Percentiles rank a stretch among this genome's conserved stretches.
These are phyloP conservation scores for Taphrorychus bicolor DNA, from an alignment of 2,888 invertebrate genomes.

Conservation along the genomic window DNA sequence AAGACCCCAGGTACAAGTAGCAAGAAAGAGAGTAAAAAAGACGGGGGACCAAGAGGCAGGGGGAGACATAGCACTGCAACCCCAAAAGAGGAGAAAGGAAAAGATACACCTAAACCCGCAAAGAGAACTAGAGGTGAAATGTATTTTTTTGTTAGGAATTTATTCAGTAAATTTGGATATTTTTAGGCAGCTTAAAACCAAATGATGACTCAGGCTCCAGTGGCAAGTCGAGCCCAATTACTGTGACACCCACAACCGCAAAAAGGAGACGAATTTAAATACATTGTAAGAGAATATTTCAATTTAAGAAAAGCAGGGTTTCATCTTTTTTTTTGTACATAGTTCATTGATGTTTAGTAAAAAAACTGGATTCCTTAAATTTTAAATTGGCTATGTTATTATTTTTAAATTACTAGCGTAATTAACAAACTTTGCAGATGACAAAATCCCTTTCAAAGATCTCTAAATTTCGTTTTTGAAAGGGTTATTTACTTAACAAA, in stretches of 20 bases:
- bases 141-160: neutral
- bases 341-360: too few relatives aligned
- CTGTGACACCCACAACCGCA: slow-evolving; percentile 49
- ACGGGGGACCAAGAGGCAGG: slow-evolving; percentile 51
- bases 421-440: too few relatives aligned
- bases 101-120: slow-evolving; percentile 53
- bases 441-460: too few relatives aligned
- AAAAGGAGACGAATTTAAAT: slow-evolving; percentile 52
- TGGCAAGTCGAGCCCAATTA: slow-evolving; percentile 58
- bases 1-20: slow-evolving; percentile 41
- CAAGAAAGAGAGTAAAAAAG: slow-evolving; percentile 51
- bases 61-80: slow-evolving; percentile 42
- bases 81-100: slow-evolving; percentile 48
- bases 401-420: too few relatives aligned
- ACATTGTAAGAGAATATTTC: neutral
- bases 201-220: slow-evolving; percentile 56
- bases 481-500: too few relatives aligned
- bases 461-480: too few relatives aligned
- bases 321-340: too few relatives aligned
- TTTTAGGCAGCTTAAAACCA: slow-evolving; percentile 57
- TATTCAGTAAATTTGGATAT: neutral
- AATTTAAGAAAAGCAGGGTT: too few relatives aligned
- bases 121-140: slow-evolving; percentile 57
- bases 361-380: too few relatives aligned
- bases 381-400: too few relatives aligned